Evolutionary conservation across 1,140 invertebrate species (phyloP), one percentile per base, ranked within the genome.

Genomic region (Tenebrio molitor): DNA sequence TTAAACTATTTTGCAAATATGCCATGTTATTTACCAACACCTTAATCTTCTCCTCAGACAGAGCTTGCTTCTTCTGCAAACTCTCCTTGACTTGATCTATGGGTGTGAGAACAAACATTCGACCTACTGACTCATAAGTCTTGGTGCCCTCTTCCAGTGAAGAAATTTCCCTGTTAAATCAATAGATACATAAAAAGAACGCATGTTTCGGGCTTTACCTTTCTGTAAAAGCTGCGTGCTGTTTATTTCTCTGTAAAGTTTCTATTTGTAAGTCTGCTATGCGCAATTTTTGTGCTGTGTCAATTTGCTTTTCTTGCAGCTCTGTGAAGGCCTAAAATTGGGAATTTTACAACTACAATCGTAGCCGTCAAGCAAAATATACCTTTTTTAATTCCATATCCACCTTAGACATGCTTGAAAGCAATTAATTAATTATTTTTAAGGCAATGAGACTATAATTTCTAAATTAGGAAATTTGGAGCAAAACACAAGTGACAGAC

Each of bases 91-190:
- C 88, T 46, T 88, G 87, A 1, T 86, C 81, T 25, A 91, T 87
- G 23, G 90, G 87, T 21, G 91, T 91, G 14, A 91, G 82, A n/a
- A 95, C 81, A 81, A 95, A 96, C 92, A 94, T 95, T 82, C 94
- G 84, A 3, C 94, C 94, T 0, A 95, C 88, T 16, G 91, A 89
- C 85, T 95, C 91, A 81, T 93, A 96, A 0, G 79, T 83, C 41
- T 75, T 80, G 3, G 78, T 82, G 8, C 67, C 71, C 10, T 58
- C 12, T 7, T 81, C 77, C 62, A 83, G 74, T 36, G 71, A 50
- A 21, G 72, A 71, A 6, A 83, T 81, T 78, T 83, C 81, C 73
- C 82, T 86, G 71, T 46, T 71, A 71, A 69, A 75, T 41, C 25
- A 70, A 72, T 46, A 58, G 17, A n/a, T 64, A 67, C 29, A 19